Evolutionary conservation across 2,888 invertebrate genomes (phyloP).

Genomic region (Dendrolimus houi): DNA sequence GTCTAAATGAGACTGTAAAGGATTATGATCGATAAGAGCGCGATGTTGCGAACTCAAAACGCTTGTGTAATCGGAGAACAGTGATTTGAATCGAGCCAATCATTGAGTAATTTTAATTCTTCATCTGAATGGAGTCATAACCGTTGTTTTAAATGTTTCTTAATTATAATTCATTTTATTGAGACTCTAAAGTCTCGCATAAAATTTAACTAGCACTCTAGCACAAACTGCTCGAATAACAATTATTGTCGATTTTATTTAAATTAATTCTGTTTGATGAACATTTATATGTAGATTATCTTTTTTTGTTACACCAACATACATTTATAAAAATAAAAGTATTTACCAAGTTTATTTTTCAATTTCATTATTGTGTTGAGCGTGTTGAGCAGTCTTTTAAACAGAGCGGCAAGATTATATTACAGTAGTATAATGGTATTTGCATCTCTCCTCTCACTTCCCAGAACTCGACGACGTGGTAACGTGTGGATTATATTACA

Average conservation of each 20-base stretch:
- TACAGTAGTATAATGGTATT: slow-evolving; percentile 21
- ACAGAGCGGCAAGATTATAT: slow-evolving; percentile 32
- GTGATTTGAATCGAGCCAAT: background rate
- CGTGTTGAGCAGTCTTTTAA: slow-evolving; percentile 20
- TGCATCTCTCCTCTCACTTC: slow-evolving; percentile 26
- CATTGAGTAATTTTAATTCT: background rate
- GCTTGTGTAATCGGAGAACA: background rate
- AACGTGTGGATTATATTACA: background rate
- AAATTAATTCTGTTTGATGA: background rate
- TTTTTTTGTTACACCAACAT: background rate
- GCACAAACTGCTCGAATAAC: background rate
- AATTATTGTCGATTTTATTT: background rate
- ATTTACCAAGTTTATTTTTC: background rate
- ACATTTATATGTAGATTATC: background rate
- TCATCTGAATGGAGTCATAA: background rate
- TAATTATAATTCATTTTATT: background rate
- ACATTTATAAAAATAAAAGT: background rate
- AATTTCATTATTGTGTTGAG: slow-evolving; percentile 1
- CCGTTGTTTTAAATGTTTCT: background rate
- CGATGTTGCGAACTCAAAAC: background rate
- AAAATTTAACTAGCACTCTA: background rate
- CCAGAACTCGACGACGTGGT: slow-evolving; percentile 7
- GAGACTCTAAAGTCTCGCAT: background rate
- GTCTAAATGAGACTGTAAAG: background rate
- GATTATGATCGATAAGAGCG: background rate